A percentile compares a stretch with the other conserved stretches of the same genome.
Conservation (phyloP, 2,888 invertebrate species). For the Meteorus colon region DNA sequence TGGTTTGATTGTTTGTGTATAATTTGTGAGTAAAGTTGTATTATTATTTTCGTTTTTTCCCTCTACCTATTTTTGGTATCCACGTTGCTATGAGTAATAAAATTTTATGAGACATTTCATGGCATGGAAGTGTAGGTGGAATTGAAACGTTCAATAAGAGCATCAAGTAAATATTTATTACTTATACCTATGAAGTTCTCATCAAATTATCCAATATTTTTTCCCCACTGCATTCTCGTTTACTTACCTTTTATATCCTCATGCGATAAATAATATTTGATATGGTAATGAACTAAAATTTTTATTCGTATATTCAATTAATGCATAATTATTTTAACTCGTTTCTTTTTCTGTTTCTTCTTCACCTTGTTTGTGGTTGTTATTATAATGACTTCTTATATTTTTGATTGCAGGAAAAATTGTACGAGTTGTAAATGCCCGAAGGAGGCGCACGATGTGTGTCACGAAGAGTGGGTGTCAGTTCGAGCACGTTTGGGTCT, state of each 20-base stretch:
- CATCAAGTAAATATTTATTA: slow-evolving; percentile 65
- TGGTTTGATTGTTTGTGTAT: slow-evolving; percentile 1
- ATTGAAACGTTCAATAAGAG: slow-evolving; percentile 60
- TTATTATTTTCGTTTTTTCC: not conserved
- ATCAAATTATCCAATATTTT: not conserved
- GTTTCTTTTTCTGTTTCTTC: not conserved
- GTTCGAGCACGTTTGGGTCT: slow-evolving; percentile 84
- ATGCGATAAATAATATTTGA: not conserved
- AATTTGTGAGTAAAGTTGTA: not conserved
- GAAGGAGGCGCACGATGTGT: slow-evolving; percentile 91
- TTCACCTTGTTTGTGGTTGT: not conserved
- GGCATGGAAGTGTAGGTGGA: slow-evolving; percentile 27
- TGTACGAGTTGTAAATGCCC: slow-evolving; percentile 95
- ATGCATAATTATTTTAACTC: not conserved
- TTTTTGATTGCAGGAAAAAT: slow-evolving; percentile 83
- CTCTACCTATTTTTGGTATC: not conserved
- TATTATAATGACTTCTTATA: slow-evolving; percentile 12
- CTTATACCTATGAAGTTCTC: slow-evolving; percentile 13
- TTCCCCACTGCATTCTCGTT: not conserved
- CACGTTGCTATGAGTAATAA: slow-evolving; percentile 54
- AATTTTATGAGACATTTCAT: slow-evolving; percentile 58
- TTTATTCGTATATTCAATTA: not conserved
- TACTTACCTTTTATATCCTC: not conserved
- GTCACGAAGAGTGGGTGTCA: slow-evolving; percentile 89
- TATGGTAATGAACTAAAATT: not conserved